Conservation (phyloP, 2,888 invertebrate genomes). For the Listrodromus nycthemerus region DNA sequence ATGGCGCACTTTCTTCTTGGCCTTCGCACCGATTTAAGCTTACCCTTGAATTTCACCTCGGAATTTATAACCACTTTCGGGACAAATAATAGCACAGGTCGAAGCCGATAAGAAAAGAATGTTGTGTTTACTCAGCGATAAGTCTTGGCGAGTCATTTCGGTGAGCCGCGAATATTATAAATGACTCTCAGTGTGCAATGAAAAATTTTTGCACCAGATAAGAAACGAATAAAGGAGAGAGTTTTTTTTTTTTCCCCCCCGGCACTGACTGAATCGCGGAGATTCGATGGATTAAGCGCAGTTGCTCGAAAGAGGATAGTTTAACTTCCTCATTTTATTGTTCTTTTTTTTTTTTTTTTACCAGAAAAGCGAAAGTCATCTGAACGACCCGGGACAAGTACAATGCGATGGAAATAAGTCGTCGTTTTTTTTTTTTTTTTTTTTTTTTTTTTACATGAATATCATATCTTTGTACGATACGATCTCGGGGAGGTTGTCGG, state of each 20-base stretch:
- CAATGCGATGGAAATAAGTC: constrained; percentile 17
- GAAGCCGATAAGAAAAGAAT: not conserved
- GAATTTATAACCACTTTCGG: not conserved
- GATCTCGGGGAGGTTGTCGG: constrained; percentile 9
- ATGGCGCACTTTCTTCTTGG: too few species aligned
- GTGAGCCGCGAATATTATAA: constrained; percentile 18
- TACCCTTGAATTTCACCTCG: not conserved
- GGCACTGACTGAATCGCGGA: constrained; percentile 20
- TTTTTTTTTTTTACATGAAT: not conserved
- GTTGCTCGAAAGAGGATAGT: constrained; percentile 12
- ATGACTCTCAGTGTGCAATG: constrained; percentile 10
- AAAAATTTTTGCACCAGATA: constrained; percentile 1
- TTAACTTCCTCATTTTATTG: constrained; percentile 7
- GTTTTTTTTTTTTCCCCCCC: constrained; percentile 35
- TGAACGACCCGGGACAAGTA: constrained; percentile 18
- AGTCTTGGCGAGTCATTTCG: not conserved
- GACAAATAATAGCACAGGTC: not conserved
- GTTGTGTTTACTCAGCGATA: not conserved
- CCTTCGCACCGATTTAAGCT: not conserved
- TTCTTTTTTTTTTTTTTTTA: not conserved
- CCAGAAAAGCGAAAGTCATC: constrained; percentile 36
- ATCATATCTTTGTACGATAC: constrained; percentile 12
- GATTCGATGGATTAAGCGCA: constrained; percentile 20
- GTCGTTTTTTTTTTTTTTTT: not conserved
- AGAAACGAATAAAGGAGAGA: not conserved